Evolutionary conservation across 2,888 invertebrate genomes (phyloP).

Genomic region (Athalia circularis): DNA sequence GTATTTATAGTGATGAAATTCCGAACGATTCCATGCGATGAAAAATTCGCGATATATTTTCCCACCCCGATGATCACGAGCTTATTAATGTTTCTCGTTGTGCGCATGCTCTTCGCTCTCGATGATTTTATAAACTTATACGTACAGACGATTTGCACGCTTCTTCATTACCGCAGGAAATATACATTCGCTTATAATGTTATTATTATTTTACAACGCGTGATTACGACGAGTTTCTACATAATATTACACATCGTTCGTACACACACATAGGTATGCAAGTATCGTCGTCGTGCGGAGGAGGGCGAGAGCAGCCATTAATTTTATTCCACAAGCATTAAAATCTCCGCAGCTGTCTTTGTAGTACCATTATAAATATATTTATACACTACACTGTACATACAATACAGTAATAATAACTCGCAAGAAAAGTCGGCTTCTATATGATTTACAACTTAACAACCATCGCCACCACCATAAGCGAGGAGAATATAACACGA

Average conservation of each 20-base stretch:
- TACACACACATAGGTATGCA: neutral
- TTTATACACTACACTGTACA: too few relatives aligned
- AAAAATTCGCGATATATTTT: too few relatives aligned
- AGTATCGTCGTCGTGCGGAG: neutral
- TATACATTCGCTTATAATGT: too few relatives aligned
- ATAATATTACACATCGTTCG: too few relatives aligned
- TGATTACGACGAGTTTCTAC: too few relatives aligned
- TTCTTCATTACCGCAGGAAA: too few relatives aligned
- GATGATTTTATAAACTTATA: neutral
- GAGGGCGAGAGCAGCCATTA: constrained; percentile 16
- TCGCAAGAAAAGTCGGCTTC: constrained; percentile 3
- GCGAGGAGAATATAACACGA: too few relatives aligned
- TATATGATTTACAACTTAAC: constrained; percentile 22
- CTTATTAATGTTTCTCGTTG: neutral
- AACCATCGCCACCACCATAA: neutral
- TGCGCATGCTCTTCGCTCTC: neutral
- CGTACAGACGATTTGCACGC: neutral
- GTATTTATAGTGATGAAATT: too few relatives aligned
- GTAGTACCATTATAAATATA: neutral
- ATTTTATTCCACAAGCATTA: constrained; percentile 25
- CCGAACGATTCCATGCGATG: too few relatives aligned
- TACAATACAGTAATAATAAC: neutral
- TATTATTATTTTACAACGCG: too few relatives aligned
- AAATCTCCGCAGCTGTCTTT: constrained; percentile 19
- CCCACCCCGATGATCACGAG: too few relatives aligned